These are phyloP conservation scores for Himalopsyche tibetana DNA, from an alignment of 2,888 invertebrate genomes.

Conservation along the genomic window DNA sequence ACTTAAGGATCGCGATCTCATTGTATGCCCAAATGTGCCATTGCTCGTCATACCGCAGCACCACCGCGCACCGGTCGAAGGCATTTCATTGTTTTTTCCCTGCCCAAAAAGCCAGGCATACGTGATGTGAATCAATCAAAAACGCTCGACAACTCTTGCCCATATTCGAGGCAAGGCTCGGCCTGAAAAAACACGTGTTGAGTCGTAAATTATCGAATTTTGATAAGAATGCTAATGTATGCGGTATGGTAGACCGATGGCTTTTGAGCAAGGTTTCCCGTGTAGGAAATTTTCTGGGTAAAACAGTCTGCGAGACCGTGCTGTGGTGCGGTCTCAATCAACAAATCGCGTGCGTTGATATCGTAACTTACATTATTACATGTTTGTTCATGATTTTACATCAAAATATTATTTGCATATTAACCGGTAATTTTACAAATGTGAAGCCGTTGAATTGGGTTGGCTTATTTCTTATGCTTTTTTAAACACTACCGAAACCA, in stretches of 20 bases:
- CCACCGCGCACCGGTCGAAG: constrained; percentile 49
- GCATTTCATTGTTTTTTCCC: constrained; percentile 49
- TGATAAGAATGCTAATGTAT: constrained; percentile 65
- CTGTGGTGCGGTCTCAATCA: constrained; percentile 27
- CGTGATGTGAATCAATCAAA: constrained; percentile 52
- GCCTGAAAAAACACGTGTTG: constrained; percentile 65
- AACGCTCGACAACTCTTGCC: constrained; percentile 18
- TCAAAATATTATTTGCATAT: constrained; percentile 33
- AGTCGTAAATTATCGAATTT: constrained; percentile 65
- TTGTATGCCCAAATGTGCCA: constrained; percentile 59
- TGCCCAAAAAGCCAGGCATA: constrained; percentile 22
- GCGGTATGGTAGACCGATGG: constrained; percentile 44
- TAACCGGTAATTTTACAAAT: neutral
- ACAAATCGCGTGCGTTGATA: constrained; percentile 23
- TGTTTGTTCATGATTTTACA: neutral
- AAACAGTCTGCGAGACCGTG: neutral
- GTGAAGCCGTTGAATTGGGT: no score
- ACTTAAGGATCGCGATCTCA: constrained; percentile 45
- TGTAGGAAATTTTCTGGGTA: constrained; percentile 27
- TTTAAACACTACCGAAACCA: constrained; percentile 25
- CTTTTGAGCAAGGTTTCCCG: constrained; percentile 29
- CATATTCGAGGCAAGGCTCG: constrained; percentile 1
- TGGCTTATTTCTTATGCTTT: neutral
- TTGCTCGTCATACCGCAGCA: constrained; percentile 44
- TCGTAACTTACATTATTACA: neutral